Base-by-base conservation (phyloP, 2,797 vertebrate species). In the Coregonus sp. region DNA sequence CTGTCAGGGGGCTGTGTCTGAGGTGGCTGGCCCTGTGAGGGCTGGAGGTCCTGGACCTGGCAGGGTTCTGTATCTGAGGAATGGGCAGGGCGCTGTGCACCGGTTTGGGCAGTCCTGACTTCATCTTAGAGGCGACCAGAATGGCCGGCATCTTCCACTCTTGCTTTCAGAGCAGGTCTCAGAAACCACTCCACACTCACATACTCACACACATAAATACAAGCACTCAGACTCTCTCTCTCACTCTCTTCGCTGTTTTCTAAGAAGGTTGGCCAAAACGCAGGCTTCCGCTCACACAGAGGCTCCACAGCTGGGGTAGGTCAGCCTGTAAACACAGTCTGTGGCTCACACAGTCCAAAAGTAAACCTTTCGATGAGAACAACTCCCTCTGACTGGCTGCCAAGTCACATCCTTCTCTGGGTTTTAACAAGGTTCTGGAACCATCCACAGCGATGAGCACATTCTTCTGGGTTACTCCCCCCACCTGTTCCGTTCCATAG, bases 81-180 rank as follows among this genome's bases (percentile, higher is more conserved):
- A 98, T 98, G 12, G 97, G 97, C 80, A 95, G 93, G 74, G 97
- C 97, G 29, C 96, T 98, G 93, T 98, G 97, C 76, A 98, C 93
- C 63, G 98, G 97, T 94, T 98, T 98, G 78, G 97, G 97, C 86
- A 99, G 96, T 94, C 97, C 97, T 4, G 97, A 98, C 92, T 99
- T 98, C 97, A 99, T 99, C 91, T 97, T 97, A 88, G 97, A 95
- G 90, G 94, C 95, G 87, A 97, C 96, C 90, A 98, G 95, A 92
- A 99, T 96, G 92, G 97, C 95, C 93, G 97, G 97, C 98, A 99
- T 99, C 92, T 97, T 99, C 94, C 78, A 82, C 84, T 84, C 82
- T 3, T 5, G 29, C 14, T 72, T 29, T 54, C 51, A 51, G 18
- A 79, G 37, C 29, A 75, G 65, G 70, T 31, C 65, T 52, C 66